Evolutionary conservation across 2,888 invertebrate genomes (phyloP).

Genomic region (Lycophotia porphyrea): DNA sequence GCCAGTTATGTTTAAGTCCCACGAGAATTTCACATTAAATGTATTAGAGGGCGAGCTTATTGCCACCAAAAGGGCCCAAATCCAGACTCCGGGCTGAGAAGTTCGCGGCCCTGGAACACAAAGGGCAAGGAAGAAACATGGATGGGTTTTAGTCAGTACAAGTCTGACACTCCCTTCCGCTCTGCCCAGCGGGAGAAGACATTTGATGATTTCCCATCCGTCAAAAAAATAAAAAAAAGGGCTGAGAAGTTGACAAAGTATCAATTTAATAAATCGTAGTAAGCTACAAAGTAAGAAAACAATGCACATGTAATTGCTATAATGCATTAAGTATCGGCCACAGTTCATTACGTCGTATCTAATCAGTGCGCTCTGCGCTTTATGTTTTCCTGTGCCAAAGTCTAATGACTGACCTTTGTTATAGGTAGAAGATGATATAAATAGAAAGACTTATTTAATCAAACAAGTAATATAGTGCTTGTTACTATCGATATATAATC

Average conservation of each 20-base stretch:
- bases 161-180: too few relatives aligned
- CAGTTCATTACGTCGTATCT: conserved; percentile 19
- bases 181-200: too few relatives aligned
- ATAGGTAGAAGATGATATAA: neutral
- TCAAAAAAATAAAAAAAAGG: too few relatives aligned
- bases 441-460: neutral
- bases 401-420: conserved; percentile 7
- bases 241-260: too few relatives aligned
- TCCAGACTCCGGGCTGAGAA: neutral
- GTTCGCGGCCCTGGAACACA: too few relatives aligned
- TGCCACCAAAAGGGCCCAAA: neutral
- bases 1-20: neutral
- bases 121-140: too few relatives aligned
- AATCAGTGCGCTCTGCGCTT: conserved; percentile 1
- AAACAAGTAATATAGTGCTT: neutral
- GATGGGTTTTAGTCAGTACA: too few relatives aligned
- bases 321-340: neutral
- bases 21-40: neutral
- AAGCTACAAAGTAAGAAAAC: neutral
- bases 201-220: too few relatives aligned
- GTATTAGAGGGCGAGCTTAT: neutral
- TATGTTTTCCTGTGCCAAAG: neutral
- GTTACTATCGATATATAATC: neutral
- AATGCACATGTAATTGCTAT: neutral
- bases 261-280: neutral